Base-by-base conservation (phyloP, 1,140 invertebrate genomes). In the Berghia stephanieae region DNA sequence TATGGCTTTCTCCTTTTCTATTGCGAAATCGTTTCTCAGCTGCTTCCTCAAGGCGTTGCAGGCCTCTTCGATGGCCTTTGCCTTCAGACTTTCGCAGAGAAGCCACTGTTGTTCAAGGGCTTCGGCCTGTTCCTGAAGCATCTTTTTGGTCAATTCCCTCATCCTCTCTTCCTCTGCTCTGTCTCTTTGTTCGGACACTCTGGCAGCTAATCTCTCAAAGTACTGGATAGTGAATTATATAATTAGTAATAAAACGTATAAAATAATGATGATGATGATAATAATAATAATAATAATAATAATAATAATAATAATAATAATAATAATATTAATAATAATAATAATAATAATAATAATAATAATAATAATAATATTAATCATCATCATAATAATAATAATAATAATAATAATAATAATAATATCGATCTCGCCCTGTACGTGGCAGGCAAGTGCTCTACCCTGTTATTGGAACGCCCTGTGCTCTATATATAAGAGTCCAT, bases 131-230 rank as follows among this genome's bases (percentile, higher is more conserved):
- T 89, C 86, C 42, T 82, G 70, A n/a, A 84, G 77, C 43, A 87
- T 68, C 76, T 85, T 85, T 72, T 83, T 84, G 8, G 75, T 84
- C n/a, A 87, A 49, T 75, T 87, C 86, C 79, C 83, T 78, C 66
- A 83, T 82, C 57, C 87, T 80, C 71, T 88, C 86, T 71, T 85
- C 83, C 78, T 88, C 87, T 4, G 84, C 84, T 49, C 81, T 69
- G 76, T 89, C 85, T 36, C 88, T 77, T 74, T 87, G 83, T 46
- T 83, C 82, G 36, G 84, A 82, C 8, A 88, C 78, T 66, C 86
- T 78, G 52, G 82, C 78, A 2, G 84, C 83, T n/a, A 86, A 79
- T n/a, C 79, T 78, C 78, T 88, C 85, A 80, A 83, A 86, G 72
- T 88, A 86, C 86, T 86, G 66, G 38, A 79, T 74, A 18, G 40